Base-by-base conservation (phyloP, 2,888 invertebrate genomes). In the Pasiphila rectangulata region DNA sequence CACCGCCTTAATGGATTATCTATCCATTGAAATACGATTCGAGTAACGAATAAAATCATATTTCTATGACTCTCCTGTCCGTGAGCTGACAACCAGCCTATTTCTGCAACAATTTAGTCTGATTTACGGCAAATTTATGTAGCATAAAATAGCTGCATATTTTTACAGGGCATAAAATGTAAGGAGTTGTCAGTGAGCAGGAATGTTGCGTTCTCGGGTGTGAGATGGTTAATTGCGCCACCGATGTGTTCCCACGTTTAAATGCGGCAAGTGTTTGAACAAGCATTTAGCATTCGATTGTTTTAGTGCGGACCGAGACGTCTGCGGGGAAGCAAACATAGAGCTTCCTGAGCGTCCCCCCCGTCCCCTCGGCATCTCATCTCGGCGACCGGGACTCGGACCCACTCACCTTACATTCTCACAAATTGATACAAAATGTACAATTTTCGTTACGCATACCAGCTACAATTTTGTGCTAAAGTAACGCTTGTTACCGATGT, bases 241-340 rank as follows among this genome's bases (percentile, higher is more conserved):
- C 75, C 76, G 75, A 70, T 74, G 70, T 76, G 76, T 87, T 87
- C 87, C 86, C 88, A 87, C 87, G 87, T 82, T 81, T 79, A 81
- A 83, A 79, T 81, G 83, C 80, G 73, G 78, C 77, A 67, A 70
- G 72, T 87, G 87, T 88, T 88, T 88, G 85, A 69, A 72, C 68
- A 79, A 76, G 69, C 83, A 76, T 80, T 88, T 88, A 88, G 84
- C 88, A 80, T 81, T 85, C 83, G 88, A 88, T 88, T 88, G 87
- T 88, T 83, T 88, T 87, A 87, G 87, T 83, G 84, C 77, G 76
- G 77, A 72, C 78, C 75, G 78, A 83, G 83, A 80, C 78, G 79
- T 80, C 82, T 76, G 79, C 73, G 67, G 72, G 67, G 75, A 76
- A 71, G 78, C 73, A 87, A 84, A 87, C 83, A 86, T 72, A 69